Evolutionary conservation across 2,113 vertebrate genomes (phyloP).

Genomic region (Platichthys stellatus): DNA sequence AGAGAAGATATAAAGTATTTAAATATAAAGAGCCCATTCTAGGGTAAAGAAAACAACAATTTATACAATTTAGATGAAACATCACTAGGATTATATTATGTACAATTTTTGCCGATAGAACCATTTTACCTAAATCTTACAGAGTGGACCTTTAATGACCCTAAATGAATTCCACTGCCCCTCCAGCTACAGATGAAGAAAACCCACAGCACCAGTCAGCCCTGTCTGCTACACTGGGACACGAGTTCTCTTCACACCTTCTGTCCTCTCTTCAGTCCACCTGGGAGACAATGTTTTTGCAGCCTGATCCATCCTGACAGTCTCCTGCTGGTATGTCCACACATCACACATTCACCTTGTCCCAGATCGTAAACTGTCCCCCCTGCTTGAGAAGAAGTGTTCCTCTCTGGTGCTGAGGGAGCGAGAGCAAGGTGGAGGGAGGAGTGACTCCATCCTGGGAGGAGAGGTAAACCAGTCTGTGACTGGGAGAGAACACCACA

Average conservation of each 20-base stretch:
- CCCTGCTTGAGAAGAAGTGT: not conserved
- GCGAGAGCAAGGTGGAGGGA: not conserved
- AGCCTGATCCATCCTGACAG: not conserved
- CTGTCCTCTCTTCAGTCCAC: not conserved
- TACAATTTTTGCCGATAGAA: too few species aligned
- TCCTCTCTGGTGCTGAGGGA: not conserved
- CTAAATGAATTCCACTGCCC: too few species aligned
- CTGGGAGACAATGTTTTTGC: not conserved
- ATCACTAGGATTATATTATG: too few species aligned
- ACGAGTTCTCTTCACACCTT: not conserved
- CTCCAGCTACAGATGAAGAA: not conserved
- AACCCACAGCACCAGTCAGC: not conserved
- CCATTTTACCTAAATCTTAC: too few species aligned
- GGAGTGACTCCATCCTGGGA: not conserved
- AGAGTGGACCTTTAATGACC: too few species aligned
- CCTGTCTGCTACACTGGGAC: not conserved
- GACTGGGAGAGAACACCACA: not conserved
- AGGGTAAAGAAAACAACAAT: too few species aligned
- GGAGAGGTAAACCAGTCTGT: not conserved
- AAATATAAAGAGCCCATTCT: too few species aligned
- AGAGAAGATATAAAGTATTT: too few species aligned
- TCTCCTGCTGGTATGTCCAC: not conserved
- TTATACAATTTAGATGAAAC: too few species aligned
- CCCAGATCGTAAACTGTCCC: constrained; percentile 7
- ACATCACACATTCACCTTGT: not conserved